phyloP scores from a whole-genome alignment of 2,888 invertebrate species.

The Galeopsomyia nigrocyanea region DNA sequence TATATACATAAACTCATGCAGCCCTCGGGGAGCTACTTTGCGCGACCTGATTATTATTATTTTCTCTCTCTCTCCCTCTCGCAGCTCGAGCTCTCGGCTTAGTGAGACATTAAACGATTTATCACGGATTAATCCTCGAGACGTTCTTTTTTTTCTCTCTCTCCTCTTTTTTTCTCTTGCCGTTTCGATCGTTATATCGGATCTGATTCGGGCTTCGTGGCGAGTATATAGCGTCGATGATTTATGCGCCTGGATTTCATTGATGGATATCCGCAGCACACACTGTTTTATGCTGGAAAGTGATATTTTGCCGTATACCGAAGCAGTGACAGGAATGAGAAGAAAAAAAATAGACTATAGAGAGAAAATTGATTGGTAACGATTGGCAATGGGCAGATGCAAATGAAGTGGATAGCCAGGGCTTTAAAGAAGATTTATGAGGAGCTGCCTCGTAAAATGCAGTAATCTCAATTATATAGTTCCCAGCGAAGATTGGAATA shows the following conservation, averaged over 20 bases:
- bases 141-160: background rate
- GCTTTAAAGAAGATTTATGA: constrained; percentile 17
- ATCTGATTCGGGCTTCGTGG: too few relatives aligned
- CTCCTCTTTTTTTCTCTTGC: too few relatives aligned
- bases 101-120: constrained; percentile 38
- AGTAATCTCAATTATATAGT: too few relatives aligned
- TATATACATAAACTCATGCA: background rate
- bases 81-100: constrained; percentile 9
- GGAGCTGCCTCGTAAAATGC: background rate
- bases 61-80: constrained; percentile 7
- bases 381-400: constrained; percentile 6
- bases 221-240: constrained; percentile 15
- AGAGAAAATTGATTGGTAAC: constrained; percentile 4
- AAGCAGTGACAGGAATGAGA: too few relatives aligned
- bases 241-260: constrained; percentile 17
- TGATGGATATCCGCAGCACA: constrained; percentile 9
- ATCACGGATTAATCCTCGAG: constrained; percentile 41
- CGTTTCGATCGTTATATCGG: too few relatives aligned
- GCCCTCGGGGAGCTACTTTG: constrained; percentile 16
- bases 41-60: constrained; percentile 32
- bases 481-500: too few relatives aligned
- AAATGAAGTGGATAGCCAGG: constrained; percentile 3
- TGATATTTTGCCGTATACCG: too few relatives aligned
- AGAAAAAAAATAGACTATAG: background rate
- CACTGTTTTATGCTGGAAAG: too few relatives aligned